Evolutionary conservation across 2,113 vertebrate genomes (phyloP).

Genomic region (Rhea pennata): DNA sequence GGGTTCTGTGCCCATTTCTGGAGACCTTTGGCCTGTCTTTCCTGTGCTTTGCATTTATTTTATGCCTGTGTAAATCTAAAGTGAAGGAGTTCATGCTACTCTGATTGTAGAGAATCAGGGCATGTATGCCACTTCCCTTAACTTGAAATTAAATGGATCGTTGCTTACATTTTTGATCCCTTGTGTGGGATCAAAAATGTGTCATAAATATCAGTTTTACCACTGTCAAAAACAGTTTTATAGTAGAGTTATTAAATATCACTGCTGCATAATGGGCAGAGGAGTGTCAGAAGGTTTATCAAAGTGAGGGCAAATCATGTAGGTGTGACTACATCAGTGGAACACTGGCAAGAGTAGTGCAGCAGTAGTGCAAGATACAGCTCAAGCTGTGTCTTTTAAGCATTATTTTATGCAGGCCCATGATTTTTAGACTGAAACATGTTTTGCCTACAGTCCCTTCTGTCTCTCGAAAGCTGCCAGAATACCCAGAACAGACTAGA

Average conservation of each 20-base stretch:
- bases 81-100: not conserved
- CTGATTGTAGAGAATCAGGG: not conserved
- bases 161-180: not conserved
- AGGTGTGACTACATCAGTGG: not conserved
- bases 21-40: not conserved
- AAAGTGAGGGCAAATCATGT: not conserved
- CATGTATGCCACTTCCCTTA: accelerated
- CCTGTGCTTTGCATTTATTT: not conserved
- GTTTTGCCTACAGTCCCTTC: not conserved
- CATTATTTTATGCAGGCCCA: not conserved
- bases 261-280: not conserved
- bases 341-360: not conserved
- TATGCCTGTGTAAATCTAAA: not conserved
- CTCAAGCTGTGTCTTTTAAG: not conserved
- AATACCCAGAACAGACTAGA: not conserved
- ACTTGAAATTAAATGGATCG: not conserved
- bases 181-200: too few species aligned
- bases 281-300: not conserved
- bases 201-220: not conserved
- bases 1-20: not conserved
- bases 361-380: not conserved
- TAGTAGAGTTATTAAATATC: not conserved
- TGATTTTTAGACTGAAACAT: not conserved
- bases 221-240: not conserved
- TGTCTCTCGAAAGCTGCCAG: not conserved